Conservation (phyloP, 2,888 invertebrate species). For the Lithophane ornitopus region DNA sequence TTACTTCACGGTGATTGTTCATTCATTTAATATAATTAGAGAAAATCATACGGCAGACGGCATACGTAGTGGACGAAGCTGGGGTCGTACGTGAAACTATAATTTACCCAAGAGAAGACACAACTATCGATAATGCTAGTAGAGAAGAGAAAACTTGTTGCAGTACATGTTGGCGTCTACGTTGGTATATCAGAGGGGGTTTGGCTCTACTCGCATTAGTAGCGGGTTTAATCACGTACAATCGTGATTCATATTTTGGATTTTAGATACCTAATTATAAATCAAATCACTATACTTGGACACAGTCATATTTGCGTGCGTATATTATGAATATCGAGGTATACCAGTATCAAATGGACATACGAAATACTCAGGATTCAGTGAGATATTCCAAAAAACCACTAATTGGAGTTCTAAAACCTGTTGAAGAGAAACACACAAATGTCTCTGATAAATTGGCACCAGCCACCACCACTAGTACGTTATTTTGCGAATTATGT, state of each 20-base stretch:
- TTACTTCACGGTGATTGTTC: background rate
- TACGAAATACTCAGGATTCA: background rate
- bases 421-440: background rate
- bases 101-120: background rate
- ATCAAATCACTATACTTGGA: background rate
- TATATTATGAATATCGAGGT: too few relatives aligned
- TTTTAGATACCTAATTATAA: too few relatives aligned
- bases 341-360: background rate
- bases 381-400: background rate
- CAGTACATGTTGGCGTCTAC: too few relatives aligned
- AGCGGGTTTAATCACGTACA: background rate
- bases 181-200: too few relatives aligned
- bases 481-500: background rate
- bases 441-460: background rate
- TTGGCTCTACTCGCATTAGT: accelerated
- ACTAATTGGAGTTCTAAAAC: background rate
- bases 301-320: too few relatives aligned
- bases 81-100: background rate
- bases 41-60: background rate
- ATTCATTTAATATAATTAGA: background rate
- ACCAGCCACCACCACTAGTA: too few relatives aligned
- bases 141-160: background rate
- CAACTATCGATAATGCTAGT: too few relatives aligned
- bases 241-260: background rate
- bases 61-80: background rate